Evolutionary conservation across 2,113 vertebrate species (phyloP).

Genomic region (Ageneiosus marmoratus): DNA sequence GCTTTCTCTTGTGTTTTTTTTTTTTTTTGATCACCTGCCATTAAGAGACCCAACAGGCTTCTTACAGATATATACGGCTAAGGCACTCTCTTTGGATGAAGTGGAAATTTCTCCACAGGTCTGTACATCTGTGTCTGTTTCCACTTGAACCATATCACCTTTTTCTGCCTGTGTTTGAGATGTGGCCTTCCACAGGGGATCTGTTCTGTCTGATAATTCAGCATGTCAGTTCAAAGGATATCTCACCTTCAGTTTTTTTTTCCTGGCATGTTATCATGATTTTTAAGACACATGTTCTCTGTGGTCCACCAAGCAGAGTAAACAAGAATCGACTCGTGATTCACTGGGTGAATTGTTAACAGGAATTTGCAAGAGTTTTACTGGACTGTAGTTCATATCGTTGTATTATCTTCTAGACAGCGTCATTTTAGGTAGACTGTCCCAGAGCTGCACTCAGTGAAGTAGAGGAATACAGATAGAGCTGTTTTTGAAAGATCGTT

Average conservation of each 20-base stretch:
- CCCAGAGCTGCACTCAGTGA: too few species aligned
- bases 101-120: not conserved
- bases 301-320: not conserved
- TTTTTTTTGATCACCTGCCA: slow-evolving; percentile 49
- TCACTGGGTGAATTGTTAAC: not conserved
- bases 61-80: slow-evolving; percentile 18
- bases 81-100: slow-evolving; percentile 3
- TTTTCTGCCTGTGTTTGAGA: not conserved
- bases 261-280: not conserved
- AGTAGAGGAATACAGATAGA: too few species aligned
- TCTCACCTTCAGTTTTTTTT: not conserved
- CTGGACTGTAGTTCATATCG: not conserved
- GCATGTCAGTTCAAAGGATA: not conserved
- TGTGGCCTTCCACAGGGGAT: not conserved
- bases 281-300: not conserved
- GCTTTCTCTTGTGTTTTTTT: slow-evolving; percentile 29
- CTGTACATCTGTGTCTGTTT: not conserved
- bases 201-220: slow-evolving; percentile 9
- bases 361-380: not conserved
- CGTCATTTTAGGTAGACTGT: too few species aligned
- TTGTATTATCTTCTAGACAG: not conserved
- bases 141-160: slow-evolving; percentile 2
- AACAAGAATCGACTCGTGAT: not conserved
- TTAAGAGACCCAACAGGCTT: not conserved
- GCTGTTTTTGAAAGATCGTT: too few species aligned